Base-by-base conservation (phyloP, 2,888 invertebrate species). In the Yponomeuta cagnagella region DNA sequence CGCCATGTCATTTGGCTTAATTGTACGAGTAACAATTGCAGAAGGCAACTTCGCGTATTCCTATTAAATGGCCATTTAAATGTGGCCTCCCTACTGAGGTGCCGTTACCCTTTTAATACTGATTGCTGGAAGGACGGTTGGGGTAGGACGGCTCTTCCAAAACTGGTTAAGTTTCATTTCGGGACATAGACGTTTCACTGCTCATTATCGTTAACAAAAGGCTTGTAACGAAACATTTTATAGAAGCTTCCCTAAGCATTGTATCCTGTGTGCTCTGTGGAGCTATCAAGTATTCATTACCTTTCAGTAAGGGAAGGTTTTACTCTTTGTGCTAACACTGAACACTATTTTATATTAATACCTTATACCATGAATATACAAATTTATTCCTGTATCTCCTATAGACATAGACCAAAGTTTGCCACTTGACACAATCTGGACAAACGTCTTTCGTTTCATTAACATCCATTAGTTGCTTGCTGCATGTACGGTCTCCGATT, bases 171-270 rank as follows among this genome's bases (percentile, higher is more conserved):
- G 72, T 74, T 72, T 79, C 75, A 75, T 82, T 82, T 73, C 76
- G 80, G 79, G 31, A 79, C 80, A 77, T 76, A 78, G 75, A 78
- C 80, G 80, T 84, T 83, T 81, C 77, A 80, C 76, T 78, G 74
- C 79, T 83, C 83, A 83, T 87, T 86, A 84, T 83, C 79, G 80
- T 84, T 83, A 83, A 85, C 83, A 83, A 83, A 85, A 84, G 85
- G 85, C 81, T 84, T 83, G 79, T 79, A 79, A 77, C 78, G 80
- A 81, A 85, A 84, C 84, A 84, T 85, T 86, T 82, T 80, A 79
- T 81, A 76, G 78, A 70, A 76, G 76, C 79, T 78, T 78, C 75
- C 73, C 23, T 67, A 52, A 74, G 76, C 78, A 79, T 82, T 78
- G 76, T 78, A 74, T 75, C 73, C 23, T 23, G 23, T 68, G 33